Percentiles rank a stretch among this genome's conserved stretches.
Evolutionary conservation across 2,888 invertebrate genomes (phyloP).

Genomic region (Drosophila infuscata): DNA sequence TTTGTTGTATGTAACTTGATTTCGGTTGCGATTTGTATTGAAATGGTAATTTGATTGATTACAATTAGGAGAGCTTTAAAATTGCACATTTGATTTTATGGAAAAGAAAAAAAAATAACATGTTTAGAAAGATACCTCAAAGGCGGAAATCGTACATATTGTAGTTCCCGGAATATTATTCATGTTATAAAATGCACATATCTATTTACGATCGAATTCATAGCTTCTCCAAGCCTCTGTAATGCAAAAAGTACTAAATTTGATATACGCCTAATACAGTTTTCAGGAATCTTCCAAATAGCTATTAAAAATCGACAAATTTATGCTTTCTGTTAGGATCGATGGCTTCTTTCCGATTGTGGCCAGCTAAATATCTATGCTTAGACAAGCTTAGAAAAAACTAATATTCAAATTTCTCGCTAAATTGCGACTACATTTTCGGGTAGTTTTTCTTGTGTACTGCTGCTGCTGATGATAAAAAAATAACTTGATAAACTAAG

Average conservation of each 20-base stretch:
- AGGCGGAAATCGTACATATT: not conserved
- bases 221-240: not conserved
- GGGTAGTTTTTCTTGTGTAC: constrained; percentile 12
- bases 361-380: not conserved
- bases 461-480: constrained; percentile 2
- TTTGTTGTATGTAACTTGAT: constrained; percentile 50
- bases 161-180: not conserved
- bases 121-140: not conserved
- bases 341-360: not conserved
- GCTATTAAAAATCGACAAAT: constrained; percentile 6
- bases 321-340: not conserved
- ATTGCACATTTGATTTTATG: constrained; percentile 49
- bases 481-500: constrained; percentile 25
- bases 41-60: constrained; percentile 58
- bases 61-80: constrained; percentile 46
- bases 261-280: not conserved
- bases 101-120: constrained; percentile 9
- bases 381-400: constrained; percentile 10
- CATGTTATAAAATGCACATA: not conserved
- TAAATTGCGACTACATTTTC: constrained; percentile 26
- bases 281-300: constrained; percentile 5
- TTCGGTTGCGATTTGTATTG: constrained; percentile 37
- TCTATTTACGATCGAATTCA: not conserved
- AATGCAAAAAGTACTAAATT: not conserved
- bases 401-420: constrained; percentile 16